phyloP scores from a whole-genome alignment of 2,888 invertebrate genomes.

The Amiota communis region DNA sequence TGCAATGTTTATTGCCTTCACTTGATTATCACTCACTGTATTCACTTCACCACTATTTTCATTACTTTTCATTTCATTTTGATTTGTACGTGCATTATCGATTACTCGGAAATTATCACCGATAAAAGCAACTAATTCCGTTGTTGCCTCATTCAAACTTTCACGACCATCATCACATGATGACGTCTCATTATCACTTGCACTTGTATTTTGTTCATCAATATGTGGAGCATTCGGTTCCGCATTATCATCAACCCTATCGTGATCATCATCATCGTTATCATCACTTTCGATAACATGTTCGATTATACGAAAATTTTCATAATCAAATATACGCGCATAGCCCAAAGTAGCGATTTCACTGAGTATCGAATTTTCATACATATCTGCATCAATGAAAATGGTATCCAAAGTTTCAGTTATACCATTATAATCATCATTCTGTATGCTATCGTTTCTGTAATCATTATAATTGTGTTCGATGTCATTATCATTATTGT shows the following conservation, averaged over 20 bases:
- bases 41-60: neutral
- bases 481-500: slow-evolving; percentile 33
- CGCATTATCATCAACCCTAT: slow-evolving; percentile 11
- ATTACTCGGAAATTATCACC: slow-evolving; percentile 65
- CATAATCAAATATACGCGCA: slow-evolving; percentile 65
- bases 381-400: slow-evolving; percentile 2
- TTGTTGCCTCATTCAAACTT: slow-evolving; percentile 54
- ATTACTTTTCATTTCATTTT: slow-evolving; percentile 6
- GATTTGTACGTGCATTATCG: slow-evolving; percentile 46
- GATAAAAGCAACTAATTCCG: slow-evolving; percentile 65
- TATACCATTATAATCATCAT: neutral
- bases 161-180: slow-evolving; percentile 24
- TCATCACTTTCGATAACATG: slow-evolving; percentile 66
- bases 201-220: slow-evolving; percentile 1
- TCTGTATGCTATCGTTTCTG: slow-evolving; percentile 19
- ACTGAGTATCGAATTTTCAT: slow-evolving; percentile 16
- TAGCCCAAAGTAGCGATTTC: slow-evolving; percentile 47
- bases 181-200: slow-evolving; percentile 21
- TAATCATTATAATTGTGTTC: slow-evolving; percentile 32
- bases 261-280: slow-evolving; percentile 29
- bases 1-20: neutral
- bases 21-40: neutral
- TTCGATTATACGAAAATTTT: slow-evolving; percentile 67
- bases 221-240: no score
- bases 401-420: neutral